Conservation (phyloP, 2,797 vertebrate genomes). For the Xenentodon cancila region DNA sequence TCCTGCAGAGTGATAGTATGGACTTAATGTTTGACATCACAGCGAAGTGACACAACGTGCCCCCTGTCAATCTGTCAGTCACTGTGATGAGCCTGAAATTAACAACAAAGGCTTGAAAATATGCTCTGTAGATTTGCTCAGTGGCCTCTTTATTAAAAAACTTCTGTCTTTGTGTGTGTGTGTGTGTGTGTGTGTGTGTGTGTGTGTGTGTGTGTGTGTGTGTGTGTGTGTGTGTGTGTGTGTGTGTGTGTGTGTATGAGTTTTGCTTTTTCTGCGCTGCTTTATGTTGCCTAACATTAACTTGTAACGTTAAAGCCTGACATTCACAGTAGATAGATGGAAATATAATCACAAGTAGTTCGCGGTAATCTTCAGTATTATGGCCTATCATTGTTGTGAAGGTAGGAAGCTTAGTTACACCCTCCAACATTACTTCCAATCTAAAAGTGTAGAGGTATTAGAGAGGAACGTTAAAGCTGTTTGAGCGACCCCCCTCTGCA, state of each 20-base stretch:
- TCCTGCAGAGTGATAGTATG: slow-evolving; percentile 45
- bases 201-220: slow-evolving; percentile 5
- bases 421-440: slow-evolving; percentile 18
- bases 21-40: slow-evolving; percentile 39
- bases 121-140: neutral
- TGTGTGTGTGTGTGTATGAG: slow-evolving; percentile 1
- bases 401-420: slow-evolving; percentile 13
- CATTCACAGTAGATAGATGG: slow-evolving; percentile 14
- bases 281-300: slow-evolving; percentile 25
- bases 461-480: neutral
- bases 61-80: slow-evolving; percentile 62
- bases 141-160: slow-evolving; percentile 8
- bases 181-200: slow-evolving; percentile 1
- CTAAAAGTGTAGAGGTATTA: slow-evolving; percentile 21
- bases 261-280: slow-evolving; percentile 16
- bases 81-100: slow-evolving; percentile 48
- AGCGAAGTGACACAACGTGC: slow-evolving; percentile 32
- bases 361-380: too few relatives aligned
- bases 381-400: too few relatives aligned
- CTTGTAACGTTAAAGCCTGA: slow-evolving; percentile 19
- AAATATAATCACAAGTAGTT: slow-evolving; percentile 18
- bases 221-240: slow-evolving; percentile 6
- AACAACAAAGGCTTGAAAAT: slow-evolving; percentile 18
- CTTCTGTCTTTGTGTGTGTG: neutral
- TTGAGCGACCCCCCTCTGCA: too few relatives aligned